A percentile compares a stretch with the other conserved stretches of the same genome.
phyloP scores from a whole-genome alignment of 2,113 vertebrate species.

The Balaeniceps rex region DNA sequence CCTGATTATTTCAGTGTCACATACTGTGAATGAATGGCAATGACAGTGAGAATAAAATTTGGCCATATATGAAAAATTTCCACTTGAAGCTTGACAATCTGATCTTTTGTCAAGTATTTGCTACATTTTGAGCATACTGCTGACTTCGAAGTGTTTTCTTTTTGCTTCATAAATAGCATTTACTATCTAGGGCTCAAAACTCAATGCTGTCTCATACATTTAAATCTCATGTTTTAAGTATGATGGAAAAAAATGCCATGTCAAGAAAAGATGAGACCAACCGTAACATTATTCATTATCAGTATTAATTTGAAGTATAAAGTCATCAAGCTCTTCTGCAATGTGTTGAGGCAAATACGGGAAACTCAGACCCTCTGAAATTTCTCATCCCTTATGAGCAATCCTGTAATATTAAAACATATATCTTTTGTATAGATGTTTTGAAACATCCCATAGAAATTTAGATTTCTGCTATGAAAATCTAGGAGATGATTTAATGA shows the following conservation, averaged over 20 bases:
- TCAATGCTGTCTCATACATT: background rate
- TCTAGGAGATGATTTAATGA: background rate
- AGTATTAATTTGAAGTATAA: background rate
- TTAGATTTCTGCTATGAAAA: background rate
- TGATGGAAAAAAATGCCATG: background rate
- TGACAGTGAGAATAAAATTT: background rate
- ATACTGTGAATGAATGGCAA: background rate
- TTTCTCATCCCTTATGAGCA: background rate
- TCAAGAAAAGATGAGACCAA: background rate
- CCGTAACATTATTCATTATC: background rate
- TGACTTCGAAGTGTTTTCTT: background rate
- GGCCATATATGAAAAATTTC: background rate
- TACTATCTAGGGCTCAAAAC: background rate
- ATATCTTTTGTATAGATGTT: background rate
- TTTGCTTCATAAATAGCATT: background rate
- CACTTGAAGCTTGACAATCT: background rate
- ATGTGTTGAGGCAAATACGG: background rate
- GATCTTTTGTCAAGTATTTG: background rate
- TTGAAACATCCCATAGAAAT: background rate
- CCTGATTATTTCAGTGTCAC: background rate
- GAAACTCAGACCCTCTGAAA: background rate
- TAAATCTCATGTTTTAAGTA: background rate
- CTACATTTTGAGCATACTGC: background rate
- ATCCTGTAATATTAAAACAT: background rate
- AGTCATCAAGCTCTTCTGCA: background rate